phyloP scores from a whole-genome alignment of 2,888 invertebrate genomes.

The Diarsia brunnea region DNA sequence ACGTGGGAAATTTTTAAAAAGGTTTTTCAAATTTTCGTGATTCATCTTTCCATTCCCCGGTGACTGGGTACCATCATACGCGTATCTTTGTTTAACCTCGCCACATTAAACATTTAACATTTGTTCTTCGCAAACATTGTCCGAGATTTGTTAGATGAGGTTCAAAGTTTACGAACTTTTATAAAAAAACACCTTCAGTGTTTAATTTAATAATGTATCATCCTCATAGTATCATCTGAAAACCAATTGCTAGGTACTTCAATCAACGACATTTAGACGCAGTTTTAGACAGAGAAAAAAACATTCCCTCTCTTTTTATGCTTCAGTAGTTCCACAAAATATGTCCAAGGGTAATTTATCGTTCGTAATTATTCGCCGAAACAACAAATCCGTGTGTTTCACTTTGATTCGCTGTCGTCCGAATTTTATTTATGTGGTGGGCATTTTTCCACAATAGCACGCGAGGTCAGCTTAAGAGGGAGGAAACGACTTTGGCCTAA shows the following conservation, averaged over 20 bases:
- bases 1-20: constrained; percentile 80
- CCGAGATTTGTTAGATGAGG: constrained; percentile 70
- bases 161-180: constrained; percentile 29
- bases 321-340: constrained; percentile 29
- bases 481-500: constrained; percentile 90
- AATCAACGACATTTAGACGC: not conserved
- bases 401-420: constrained; percentile 85
- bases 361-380: constrained; percentile 66
- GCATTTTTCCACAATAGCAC: constrained; percentile 89
- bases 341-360: constrained; percentile 57
- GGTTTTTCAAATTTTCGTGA: constrained; percentile 81
- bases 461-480: constrained; percentile 90
- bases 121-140: constrained; percentile 77
- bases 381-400: constrained; percentile 75
- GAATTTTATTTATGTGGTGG: constrained; percentile 87
- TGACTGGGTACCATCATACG: constrained; percentile 71
- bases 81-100: constrained; percentile 79
- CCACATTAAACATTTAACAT: constrained; percentile 77
- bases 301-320: constrained; percentile 25
- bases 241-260: constrained; percentile 31
- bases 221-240: constrained; percentile 51
- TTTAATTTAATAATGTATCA: constrained; percentile 43
- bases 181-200: constrained; percentile 40
- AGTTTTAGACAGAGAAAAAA: constrained; percentile 33
- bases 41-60: constrained; percentile 75